Conservation (phyloP, 2,113 vertebrate species). For the Apaloderma vittatum region DNA sequence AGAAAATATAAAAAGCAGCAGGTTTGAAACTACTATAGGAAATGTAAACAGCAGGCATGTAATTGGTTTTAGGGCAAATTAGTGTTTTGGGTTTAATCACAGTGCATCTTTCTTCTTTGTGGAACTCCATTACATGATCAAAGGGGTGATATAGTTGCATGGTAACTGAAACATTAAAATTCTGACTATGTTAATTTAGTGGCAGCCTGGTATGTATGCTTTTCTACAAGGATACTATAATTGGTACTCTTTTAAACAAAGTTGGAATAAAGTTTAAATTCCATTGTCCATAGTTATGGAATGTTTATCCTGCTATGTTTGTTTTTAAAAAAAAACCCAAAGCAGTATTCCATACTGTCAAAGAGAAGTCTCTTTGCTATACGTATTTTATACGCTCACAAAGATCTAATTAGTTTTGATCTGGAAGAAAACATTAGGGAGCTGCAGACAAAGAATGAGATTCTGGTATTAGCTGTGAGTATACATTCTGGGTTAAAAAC, state of each 20-base stretch:
- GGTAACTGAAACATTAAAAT: neutral
- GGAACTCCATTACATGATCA: neutral
- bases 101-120: neutral
- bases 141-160: neutral
- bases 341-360: neutral
- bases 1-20: neutral
- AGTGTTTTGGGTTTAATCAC: neutral
- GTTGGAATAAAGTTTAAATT: neutral
- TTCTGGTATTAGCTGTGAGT: neutral
- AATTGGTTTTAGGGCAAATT: neutral
- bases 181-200: neutral
- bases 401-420: neutral
- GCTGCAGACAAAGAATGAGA: neutral
- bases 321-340: neutral
- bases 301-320: neutral
- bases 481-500: neutral
- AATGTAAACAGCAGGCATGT: neutral
- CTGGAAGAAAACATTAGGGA: neutral
- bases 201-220: neutral
- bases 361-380: neutral
- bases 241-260: neutral
- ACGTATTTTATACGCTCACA: neutral
- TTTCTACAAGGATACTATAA: neutral
- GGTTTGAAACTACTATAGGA: neutral
- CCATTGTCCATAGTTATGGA: neutral